phyloP scores from a whole-genome alignment of 2,797 vertebrate species.

The Diplodus sargus region DNA sequence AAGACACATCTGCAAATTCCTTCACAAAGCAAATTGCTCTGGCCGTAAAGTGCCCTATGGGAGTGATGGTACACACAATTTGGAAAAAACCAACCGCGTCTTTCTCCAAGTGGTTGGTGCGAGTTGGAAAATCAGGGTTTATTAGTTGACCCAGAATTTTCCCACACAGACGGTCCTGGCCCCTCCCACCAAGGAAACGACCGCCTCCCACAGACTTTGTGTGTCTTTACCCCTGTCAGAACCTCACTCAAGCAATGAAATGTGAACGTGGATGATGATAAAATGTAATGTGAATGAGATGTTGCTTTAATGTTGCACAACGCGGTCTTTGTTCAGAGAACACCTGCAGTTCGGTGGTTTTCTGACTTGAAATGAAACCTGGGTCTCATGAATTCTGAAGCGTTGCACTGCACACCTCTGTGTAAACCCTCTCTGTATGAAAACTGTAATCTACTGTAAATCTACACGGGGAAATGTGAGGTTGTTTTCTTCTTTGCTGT shows the following conservation, averaged over 20 bases:
- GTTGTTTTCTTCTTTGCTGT: constrained; percentile 16
- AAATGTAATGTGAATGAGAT: not conserved
- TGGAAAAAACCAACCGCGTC: constrained; percentile 29
- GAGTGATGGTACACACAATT: constrained; percentile 26
- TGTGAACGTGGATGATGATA: not conserved
- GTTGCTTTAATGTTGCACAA: constrained; percentile 7
- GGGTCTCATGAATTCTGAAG: constrained; percentile 42
- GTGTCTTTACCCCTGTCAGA: constrained; percentile 27
- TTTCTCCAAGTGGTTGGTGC: constrained; percentile 38
- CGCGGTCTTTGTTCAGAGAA: constrained; percentile 28
- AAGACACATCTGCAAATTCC: not conserved
- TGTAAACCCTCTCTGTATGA: constrained; percentile 4
- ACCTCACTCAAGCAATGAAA: constrained; percentile 12
- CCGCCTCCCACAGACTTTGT: constrained; percentile 10
- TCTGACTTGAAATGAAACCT: constrained; percentile 41
- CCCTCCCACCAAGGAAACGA: constrained; percentile 29
- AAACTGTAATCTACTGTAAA: not conserved
- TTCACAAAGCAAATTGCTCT: constrained; percentile 9
- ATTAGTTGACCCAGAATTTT: constrained; percentile 41
- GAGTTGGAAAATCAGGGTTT: constrained; percentile 46
- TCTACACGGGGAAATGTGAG: not conserved
- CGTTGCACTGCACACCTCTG: constrained; percentile 1
- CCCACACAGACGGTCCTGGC: constrained; percentile 34
- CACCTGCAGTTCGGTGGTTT: constrained; percentile 61
- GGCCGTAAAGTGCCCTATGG: not conserved